A percentile compares a stretch with the other conserved stretches of the same genome.
phyloP scores from a whole-genome alignment of 2,888 invertebrate species.

The Hofmannophila pseudospretella region DNA sequence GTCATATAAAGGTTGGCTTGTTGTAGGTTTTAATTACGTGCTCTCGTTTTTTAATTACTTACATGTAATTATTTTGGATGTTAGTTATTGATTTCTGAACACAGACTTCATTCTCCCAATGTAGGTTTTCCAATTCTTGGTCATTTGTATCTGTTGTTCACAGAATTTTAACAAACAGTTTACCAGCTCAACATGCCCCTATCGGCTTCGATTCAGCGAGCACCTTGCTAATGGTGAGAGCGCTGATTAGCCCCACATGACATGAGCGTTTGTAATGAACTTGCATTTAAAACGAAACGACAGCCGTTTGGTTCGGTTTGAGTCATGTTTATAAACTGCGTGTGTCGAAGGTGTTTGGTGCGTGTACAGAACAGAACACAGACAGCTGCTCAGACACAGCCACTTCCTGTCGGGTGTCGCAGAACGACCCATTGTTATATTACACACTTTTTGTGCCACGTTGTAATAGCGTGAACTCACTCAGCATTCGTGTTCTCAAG shows the following conservation, averaged over 20 bases:
- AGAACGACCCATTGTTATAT: slow-evolving; percentile 61
- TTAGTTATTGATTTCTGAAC: no score
- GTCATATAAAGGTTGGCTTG: no score
- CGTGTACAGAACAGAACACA: slow-evolving; percentile 19
- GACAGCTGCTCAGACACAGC: slow-evolving; percentile 56
- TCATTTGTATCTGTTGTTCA: no score
- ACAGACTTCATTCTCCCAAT: no score
- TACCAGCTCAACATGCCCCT: no score
- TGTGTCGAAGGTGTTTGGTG: slow-evolving; percentile 19
- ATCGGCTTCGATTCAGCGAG: no score
- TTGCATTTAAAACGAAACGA: slow-evolving; percentile 10
- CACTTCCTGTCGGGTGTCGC: slow-evolving; percentile 63
- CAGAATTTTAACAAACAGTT: no score
- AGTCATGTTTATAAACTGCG: slow-evolving; percentile 12
- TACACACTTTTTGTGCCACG: slow-evolving; percentile 46
- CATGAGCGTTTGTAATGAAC: slow-evolving; percentile 1
- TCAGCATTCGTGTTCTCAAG: slow-evolving; percentile 28
- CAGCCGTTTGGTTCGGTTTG: slow-evolving; percentile 9
- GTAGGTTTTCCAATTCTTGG: no score
- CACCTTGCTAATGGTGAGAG: slow-evolving; percentile 1
- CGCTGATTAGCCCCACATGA: slow-evolving; percentile 1
- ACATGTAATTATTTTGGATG: no score
- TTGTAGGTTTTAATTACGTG: no score
- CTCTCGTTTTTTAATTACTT: no score
- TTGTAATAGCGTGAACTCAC: slow-evolving; percentile 34